Evolutionary conservation across 2,888 invertebrate genomes (phyloP).

Genomic region (Fissipunctia ypsillon): DNA sequence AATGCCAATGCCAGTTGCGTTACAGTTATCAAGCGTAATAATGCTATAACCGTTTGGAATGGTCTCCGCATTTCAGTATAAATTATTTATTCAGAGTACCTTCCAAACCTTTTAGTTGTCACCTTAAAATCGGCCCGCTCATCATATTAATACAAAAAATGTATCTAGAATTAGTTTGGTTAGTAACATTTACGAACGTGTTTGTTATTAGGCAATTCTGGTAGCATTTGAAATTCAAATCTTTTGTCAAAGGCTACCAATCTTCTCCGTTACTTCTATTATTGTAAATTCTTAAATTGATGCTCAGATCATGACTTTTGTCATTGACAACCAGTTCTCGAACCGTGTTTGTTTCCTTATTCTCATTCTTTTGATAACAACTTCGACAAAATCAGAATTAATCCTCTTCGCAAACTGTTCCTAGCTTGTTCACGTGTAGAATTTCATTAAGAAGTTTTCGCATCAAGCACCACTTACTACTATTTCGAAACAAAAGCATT

Average conservation of each 20-base stretch:
- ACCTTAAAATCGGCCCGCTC: neutral
- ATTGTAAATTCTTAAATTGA: constrained; percentile 24
- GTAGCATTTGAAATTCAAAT: constrained; percentile 35
- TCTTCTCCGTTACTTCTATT: constrained; percentile 31
- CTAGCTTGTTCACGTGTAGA: neutral
- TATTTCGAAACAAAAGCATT: constrained; percentile 22
- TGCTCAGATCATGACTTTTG: constrained; percentile 24
- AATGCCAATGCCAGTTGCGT: constrained; percentile 67
- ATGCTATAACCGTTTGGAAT: constrained; percentile 49
- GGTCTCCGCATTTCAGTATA: constrained; percentile 30
- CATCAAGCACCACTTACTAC: constrained; percentile 3
- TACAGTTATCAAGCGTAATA: constrained; percentile 58
- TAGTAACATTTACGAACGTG: constrained; percentile 3
- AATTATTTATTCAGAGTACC: constrained; percentile 13
- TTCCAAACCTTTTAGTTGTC: neutral
- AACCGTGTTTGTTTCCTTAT: constrained; percentile 35
- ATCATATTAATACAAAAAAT: neutral
- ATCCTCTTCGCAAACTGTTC: constrained; percentile 15
- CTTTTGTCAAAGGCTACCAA: constrained; percentile 26
- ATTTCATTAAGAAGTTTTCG: constrained; percentile 26
- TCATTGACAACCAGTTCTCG: constrained; percentile 47
- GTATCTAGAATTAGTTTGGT: neutral
- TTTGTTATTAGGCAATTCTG: neutral
- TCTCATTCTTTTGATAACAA: constrained; percentile 29
- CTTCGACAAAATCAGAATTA: constrained; percentile 12